These are phyloP conservation scores for Pseudorectes ferrugineus DNA, from an alignment of 2,113 vertebrate species.

Conservation along the genomic window DNA sequence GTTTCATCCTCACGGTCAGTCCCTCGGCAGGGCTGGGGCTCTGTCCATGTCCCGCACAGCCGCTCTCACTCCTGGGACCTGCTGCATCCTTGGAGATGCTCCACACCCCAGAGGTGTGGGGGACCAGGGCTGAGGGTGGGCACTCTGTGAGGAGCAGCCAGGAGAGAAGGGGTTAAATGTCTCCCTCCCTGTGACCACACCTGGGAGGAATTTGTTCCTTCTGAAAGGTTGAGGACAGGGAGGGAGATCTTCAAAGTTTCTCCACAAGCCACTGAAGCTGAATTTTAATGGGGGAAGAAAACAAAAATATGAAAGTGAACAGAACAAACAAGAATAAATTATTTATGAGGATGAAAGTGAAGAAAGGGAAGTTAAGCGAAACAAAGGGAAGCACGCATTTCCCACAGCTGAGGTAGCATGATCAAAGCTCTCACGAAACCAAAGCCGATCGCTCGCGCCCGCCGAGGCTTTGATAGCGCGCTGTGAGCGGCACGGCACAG, in stretches of 20 bases:
- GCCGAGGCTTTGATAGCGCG: not conserved
- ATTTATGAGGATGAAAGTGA: conserved; percentile 51
- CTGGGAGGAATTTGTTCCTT: not conserved
- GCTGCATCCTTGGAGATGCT: not conserved
- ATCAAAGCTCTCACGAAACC: conserved; percentile 17
- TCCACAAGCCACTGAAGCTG: not conserved
- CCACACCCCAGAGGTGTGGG: rapidly evolving
- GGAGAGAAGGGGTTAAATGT: not conserved
- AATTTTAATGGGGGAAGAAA: conserved; percentile 24
- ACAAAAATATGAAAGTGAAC: conserved; percentile 31
- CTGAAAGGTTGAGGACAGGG: not conserved
- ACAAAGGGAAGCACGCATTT: conserved; percentile 13
- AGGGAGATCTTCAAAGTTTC: conserved; percentile 38
- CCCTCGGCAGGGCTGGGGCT: rapidly evolving
- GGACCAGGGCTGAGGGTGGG: not conserved
- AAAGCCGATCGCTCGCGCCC: not conserved
- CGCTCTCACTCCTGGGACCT: not conserved
- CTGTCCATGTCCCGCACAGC: rapidly evolving
- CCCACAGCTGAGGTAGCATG: not conserved
- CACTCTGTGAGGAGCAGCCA: rapidly evolving
- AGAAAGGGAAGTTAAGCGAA: conserved; percentile 31
- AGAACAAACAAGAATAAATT: conserved; percentile 59
- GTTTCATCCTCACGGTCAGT: not conserved
- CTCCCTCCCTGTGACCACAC: not conserved
- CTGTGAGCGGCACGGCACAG: not conserved